These are phyloP conservation scores for Nephrotoma guestfalica DNA, from an alignment of 2,888 invertebrate genomes.

Conservation along the genomic window DNA sequence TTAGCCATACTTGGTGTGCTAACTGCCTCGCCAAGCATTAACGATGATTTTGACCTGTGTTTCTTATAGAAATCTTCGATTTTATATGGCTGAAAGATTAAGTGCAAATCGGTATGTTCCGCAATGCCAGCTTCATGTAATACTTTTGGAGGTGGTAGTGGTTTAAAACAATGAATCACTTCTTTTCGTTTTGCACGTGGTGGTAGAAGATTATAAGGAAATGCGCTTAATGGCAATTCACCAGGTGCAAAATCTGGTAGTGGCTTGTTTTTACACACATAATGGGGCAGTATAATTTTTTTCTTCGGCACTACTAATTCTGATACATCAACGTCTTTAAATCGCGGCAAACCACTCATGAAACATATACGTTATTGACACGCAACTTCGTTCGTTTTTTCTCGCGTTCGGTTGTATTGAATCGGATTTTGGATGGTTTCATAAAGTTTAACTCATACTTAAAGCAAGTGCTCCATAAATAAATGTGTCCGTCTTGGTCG, in stretches of 20 bases:
- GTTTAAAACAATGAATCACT: not conserved
- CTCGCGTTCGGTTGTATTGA: conserved; percentile 7
- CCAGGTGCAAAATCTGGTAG: not conserved
- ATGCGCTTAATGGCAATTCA: not conserved
- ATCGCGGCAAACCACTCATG: conserved; percentile 8
- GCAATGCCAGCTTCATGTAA: not conserved
- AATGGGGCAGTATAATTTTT: not conserved
- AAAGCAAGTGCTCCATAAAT: not conserved
- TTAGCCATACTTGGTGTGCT: not conserved
- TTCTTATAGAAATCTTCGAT: not conserved
- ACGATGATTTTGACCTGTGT: not conserved
- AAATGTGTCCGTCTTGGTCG: conserved; percentile 2
- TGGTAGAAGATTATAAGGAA: not conserved
- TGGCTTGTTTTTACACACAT: not conserved
- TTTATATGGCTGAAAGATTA: not conserved
- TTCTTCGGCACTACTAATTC: not conserved
- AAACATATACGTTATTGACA: conserved; percentile 9
- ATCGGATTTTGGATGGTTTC: conserved; percentile 4
- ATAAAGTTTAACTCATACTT: not conserved
- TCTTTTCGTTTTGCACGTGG: not conserved
- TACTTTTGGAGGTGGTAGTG: not conserved
- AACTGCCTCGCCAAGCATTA: not conserved
- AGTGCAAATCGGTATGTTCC: not conserved
- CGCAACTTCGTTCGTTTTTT: conserved; percentile 7
- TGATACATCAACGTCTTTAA: conserved; percentile 3